A percentile compares a stretch with the other conserved stretches of the same genome.
Conservation (phyloP, 2,113 vertebrate species). For the Galbula dea region DNA sequence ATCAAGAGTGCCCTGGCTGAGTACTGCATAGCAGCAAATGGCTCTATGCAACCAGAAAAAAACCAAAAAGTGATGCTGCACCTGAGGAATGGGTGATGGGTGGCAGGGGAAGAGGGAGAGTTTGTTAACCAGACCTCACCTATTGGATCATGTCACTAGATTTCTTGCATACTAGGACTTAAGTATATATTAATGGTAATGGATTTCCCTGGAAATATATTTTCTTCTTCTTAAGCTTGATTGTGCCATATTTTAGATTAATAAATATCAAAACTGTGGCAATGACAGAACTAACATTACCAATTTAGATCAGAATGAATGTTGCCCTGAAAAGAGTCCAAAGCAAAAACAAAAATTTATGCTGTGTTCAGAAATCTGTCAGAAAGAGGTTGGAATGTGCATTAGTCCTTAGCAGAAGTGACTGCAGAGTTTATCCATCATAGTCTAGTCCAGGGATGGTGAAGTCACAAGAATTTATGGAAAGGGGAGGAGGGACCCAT, state of each 20-base stretch:
- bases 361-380: constrained; percentile 1
- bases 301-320: background rate
- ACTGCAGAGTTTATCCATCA: constrained; percentile 53
- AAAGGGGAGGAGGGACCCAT: background rate
- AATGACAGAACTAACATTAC: background rate
- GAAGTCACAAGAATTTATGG: constrained; percentile 39
- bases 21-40: background rate
- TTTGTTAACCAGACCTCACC: background rate
- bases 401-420: constrained; percentile 8
- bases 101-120: background rate
- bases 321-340: background rate
- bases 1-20: background rate
- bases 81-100: background rate
- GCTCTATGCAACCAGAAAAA: background rate
- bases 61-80: background rate
- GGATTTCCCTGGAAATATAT: background rate
- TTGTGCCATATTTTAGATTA: background rate
- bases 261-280: background rate
- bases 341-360: constrained; percentile 39
- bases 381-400: constrained; percentile 16
- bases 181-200: background rate
- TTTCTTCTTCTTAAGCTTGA: background rate
- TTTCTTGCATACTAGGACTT: background rate
- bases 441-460: constrained; percentile 1
- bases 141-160: background rate